Conservation (phyloP, 2,797 vertebrate species). For the Hoplostethus mediterraneus region DNA sequence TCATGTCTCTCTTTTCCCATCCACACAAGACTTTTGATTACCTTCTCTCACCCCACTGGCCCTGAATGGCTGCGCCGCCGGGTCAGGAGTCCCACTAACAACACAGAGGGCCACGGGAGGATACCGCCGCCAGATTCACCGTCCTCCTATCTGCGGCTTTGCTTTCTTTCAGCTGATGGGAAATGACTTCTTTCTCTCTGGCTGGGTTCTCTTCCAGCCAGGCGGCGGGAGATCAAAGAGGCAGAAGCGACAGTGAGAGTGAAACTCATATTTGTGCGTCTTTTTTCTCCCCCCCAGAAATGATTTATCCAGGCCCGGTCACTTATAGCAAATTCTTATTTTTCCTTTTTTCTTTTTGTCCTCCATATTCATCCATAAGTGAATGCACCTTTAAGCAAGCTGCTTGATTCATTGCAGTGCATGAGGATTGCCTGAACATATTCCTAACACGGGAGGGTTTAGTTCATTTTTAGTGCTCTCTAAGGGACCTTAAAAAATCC, state of each 20-base stretch:
- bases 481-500: too few relatives aligned
- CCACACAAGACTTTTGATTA: conserved; percentile 64
- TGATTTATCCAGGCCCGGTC: too few relatives aligned
- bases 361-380: too few relatives aligned
- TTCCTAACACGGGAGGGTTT: too few relatives aligned
- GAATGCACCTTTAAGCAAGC: too few relatives aligned
- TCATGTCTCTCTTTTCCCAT: conserved; percentile 4
- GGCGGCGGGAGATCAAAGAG: conserved; percentile 44
- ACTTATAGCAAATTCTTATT: too few relatives aligned
- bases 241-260: conserved; percentile 9
- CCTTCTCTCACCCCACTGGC: conserved; percentile 61
- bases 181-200: conserved; percentile 57
- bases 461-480: too few relatives aligned
- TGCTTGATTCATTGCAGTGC: too few relatives aligned
- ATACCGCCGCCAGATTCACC: conserved; percentile 31
- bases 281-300: too few relatives aligned
- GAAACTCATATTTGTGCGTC: conserved; percentile 37
- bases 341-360: too few relatives aligned
- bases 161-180: conserved; percentile 60
- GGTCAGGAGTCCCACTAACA: conserved; percentile 60
- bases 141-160: conserved; percentile 40
- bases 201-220: conserved; percentile 50
- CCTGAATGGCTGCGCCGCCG: conserved; percentile 43
- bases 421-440: too few relatives aligned
- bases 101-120: conserved; percentile 31